phyloP scores from a whole-genome alignment of 2,888 invertebrate species.

The Drosophila colorata region DNA sequence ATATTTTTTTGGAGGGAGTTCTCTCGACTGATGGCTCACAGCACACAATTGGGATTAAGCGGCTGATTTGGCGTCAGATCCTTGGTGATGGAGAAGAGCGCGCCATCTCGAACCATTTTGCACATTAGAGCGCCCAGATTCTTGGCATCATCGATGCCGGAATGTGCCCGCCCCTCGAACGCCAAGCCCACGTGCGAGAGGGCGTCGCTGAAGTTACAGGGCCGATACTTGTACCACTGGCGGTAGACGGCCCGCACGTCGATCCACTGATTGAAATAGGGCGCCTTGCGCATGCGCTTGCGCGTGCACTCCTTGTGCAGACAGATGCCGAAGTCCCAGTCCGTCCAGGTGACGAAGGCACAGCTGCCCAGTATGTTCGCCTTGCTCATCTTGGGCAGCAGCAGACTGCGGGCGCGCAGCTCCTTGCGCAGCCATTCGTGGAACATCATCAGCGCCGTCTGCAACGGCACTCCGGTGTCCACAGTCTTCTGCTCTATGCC shows the following conservation, averaged over 20 bases:
- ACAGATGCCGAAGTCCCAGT: conserved; percentile 88
- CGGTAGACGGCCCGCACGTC: conserved; percentile 87
- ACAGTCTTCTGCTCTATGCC: conserved; percentile 87
- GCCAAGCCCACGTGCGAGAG: conserved; percentile 86
- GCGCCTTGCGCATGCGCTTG: conserved; percentile 86
- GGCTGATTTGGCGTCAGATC: conserved; percentile 84
- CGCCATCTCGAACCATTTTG: conserved; percentile 87
- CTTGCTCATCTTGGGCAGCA: conserved; percentile 84
- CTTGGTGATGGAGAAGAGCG: conserved; percentile 86
- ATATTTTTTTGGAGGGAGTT: conserved; percentile 60
- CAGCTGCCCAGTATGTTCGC: conserved; percentile 86
- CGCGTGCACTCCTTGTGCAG: conserved; percentile 87
- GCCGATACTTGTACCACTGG: conserved; percentile 86
- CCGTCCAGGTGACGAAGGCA: conserved; percentile 87
- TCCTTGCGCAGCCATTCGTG: conserved; percentile 86
- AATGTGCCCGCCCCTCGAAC: conserved; percentile 88
- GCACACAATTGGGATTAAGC: conserved; percentile 82
- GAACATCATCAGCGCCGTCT: conserved; percentile 86
- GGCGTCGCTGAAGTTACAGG: conserved; percentile 86
- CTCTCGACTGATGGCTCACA: conserved; percentile 56
- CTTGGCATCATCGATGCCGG: conserved; percentile 88
- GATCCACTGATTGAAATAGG: conserved; percentile 87
- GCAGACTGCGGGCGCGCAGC: conserved; percentile 79
- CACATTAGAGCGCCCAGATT: conserved; percentile 87
- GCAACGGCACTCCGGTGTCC: conserved; percentile 86